Evolutionary conservation across 92 coral and sea anemone species (phyloP), one percentile per base, ranked within the genome.

Genomic region (Pocillopora meandrina): DNA sequence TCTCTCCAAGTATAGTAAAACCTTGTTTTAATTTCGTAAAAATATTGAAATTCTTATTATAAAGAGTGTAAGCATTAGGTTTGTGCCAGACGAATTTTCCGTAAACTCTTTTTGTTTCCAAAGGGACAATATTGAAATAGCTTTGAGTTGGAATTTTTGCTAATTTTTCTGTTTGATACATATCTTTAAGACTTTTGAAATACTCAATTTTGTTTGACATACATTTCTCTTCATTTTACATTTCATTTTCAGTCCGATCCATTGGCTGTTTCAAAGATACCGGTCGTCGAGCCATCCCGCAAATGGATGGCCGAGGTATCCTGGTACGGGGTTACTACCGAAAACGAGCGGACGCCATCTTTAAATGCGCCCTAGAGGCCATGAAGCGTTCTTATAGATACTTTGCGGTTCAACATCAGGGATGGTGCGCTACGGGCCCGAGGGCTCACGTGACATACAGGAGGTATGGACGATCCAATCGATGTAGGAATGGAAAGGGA

Each of bases 361-460:
- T 55, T 23, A 86, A 71, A 65, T 86, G 89, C 57, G 89, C 85
- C 16, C 5, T 78, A 18, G 85, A 79, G 31, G 85, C 85, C 56
- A 65, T 79, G 84, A 71, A 20, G 49, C 74, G 72, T 55, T 56
- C 78, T 12, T 79, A 86, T 58, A 56, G 59, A 9, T 84, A 52
- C 64, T 90, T 90, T 42, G 93, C 88, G 15, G 61, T 90, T 4
- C 93, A 90, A 49, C 79, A 90, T 56, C 87, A 78, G 42, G 93
- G 93, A 56, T 73, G 84, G 82, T 90, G 93, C 52, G 86, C 86
- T 64, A 78, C 93, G 3, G 93, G 93, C 17, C 91, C 93, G 9
- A 77, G 74, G 12, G 93, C 93, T 62, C 88, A 83, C 73, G 64
- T 82, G 21, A 87, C 93, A 19, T 90, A 78, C 86, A 56, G 82